phyloP scores from a whole-genome alignment of 2,888 invertebrate genomes.

The Tuberolachnus salignus region DNA sequence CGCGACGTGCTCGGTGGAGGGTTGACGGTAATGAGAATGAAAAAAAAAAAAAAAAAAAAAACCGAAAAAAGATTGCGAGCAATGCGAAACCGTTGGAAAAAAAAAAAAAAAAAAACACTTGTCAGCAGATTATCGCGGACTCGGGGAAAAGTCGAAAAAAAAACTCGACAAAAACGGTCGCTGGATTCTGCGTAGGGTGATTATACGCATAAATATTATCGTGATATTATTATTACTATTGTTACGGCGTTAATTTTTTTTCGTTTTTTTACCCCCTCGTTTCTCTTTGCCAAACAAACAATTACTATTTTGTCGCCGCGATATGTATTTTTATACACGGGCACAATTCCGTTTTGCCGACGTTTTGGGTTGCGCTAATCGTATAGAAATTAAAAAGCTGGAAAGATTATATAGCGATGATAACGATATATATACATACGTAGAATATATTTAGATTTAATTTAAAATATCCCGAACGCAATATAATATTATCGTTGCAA shows the following conservation, averaged over 20 bases:
- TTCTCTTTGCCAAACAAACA: slow-evolving; percentile 27
- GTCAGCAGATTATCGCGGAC: slow-evolving; percentile 50
- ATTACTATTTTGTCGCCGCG: neutral
- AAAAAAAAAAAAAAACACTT: slow-evolving; percentile 37
- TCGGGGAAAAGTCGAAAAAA: slow-evolving; percentile 7
- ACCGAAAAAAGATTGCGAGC: slow-evolving; percentile 12
- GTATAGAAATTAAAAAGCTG: too few species aligned
- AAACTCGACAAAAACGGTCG: too few species aligned
- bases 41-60: neutral
- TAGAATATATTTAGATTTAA: too few species aligned
- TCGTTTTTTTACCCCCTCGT: neutral
- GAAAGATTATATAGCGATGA: too few species aligned
- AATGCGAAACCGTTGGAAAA: slow-evolving; percentile 16
- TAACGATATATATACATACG: too few species aligned
- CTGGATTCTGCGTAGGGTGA: neutral
- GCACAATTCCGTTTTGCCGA: too few species aligned
- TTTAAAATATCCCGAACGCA: too few species aligned
- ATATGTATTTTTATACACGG: slow-evolving; percentile 8
- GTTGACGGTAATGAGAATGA: neutral
- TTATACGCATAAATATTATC: neutral
- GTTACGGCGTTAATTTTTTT: slow-evolving; percentile 7
- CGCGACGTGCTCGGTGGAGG: neutral
- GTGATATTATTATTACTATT: too few species aligned
- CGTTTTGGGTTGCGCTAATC: too few species aligned
- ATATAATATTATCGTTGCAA: too few species aligned